Base-by-base conservation (phyloP, 2,113 vertebrate genomes). In the Tachysurus vachellii region DNA sequence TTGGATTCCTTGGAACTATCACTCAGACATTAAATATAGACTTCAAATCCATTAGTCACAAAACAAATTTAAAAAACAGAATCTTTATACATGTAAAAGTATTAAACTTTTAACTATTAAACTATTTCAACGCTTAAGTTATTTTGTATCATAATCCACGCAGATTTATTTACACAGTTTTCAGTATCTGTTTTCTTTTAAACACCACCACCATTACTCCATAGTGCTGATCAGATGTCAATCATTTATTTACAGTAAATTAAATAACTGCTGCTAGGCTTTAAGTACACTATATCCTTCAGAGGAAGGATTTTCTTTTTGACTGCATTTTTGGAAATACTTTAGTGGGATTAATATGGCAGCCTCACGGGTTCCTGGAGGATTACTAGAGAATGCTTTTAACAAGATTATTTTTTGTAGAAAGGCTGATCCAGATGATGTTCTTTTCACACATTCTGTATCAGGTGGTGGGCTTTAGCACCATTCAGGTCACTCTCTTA, bases 331-430 rank as follows among this genome's bases (percentile, higher is more conserved):
- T 85, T 81, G 83, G 54, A 86, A 80, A 89, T 84, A 44, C 86
- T 86, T 83, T 88, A 83, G 54, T 86, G 54, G 86, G 83, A 87
- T 89, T 88, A 89, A 83, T 82, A 88, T 42, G 47, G 79, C 88
- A 82, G 83, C 80, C 84, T 83, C 80, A 79, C 44, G 11, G 76
- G 53, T 73, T 88, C 86, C 73, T 64, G 75, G 17, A 47, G 89
- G 87, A 86, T 89, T 89, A 88, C 28, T 50, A 83, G 62, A 68
- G 50, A 84, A 84, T 59, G 80, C 89, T 90, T 90, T 88, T 88
- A 88, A 90, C 87, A 84, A 75, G 89, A 90, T 90, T 84, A 84
- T 47, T 88, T 90, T 84, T 84, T 81, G 54, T 57, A 28, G n/a
- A 62, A 80, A 68, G 75, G 42, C 70, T 57, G 70, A 89, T 64